Evolutionary conservation across 1,140 invertebrate genomes (phyloP).

Genomic region (Drosophila busckii): DNA sequence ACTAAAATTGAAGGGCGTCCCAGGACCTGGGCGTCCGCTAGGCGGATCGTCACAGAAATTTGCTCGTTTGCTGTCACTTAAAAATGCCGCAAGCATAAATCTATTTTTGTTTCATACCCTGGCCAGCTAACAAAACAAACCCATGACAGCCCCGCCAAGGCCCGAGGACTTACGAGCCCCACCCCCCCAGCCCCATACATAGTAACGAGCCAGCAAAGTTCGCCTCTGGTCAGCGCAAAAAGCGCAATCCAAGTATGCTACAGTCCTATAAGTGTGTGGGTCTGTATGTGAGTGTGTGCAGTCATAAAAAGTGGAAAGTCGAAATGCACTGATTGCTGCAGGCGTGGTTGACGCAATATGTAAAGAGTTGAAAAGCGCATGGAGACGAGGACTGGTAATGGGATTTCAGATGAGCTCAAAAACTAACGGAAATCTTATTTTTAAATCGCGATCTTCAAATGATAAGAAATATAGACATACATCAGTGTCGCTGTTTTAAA

Average conservation of each 20-base stretch:
- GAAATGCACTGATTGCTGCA: conserved; percentile 24
- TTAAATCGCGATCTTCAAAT: too few species aligned
- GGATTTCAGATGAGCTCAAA: too few species aligned
- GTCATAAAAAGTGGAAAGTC: conserved; percentile 15
- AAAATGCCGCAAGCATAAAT: conserved; percentile 76
- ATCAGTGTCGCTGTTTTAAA: too few species aligned
- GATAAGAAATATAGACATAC: too few species aligned
- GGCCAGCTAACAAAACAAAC: conserved; percentile 12
- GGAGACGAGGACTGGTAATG: too few species aligned
- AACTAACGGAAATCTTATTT: too few species aligned
- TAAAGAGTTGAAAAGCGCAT: too few species aligned
- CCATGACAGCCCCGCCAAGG: conserved; percentile 37
- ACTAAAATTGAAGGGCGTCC: conserved; percentile 2
- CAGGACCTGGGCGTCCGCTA: background rate
- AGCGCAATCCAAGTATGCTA: conserved; percentile 28
- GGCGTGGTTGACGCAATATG: too few species aligned
- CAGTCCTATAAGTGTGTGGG: conserved; percentile 23
- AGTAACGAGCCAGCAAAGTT: background rate
- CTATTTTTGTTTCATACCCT: conserved; percentile 63
- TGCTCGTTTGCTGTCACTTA: conserved; percentile 73
- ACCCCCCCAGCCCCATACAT: background rate
- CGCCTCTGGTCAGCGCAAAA: conserved; percentile 2
- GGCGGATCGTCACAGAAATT: conserved; percentile 47
- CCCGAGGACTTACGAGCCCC: conserved; percentile 3
- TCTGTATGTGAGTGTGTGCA: too few species aligned